Conservation (phyloP, 2,113 vertebrate genomes). For the Rhombomys opimus region DNA sequence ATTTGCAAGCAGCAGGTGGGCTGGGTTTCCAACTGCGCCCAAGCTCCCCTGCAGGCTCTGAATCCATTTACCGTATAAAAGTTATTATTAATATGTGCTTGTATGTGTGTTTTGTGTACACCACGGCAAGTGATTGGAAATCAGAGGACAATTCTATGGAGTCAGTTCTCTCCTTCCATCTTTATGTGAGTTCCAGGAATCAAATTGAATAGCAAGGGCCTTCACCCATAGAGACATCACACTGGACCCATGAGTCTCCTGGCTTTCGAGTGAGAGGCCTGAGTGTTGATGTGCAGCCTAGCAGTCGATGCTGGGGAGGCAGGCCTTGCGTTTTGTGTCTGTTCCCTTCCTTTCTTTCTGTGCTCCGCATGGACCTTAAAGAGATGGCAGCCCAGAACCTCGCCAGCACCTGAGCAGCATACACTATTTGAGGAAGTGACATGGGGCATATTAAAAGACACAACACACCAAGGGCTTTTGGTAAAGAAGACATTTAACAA, state of each 20-base stretch:
- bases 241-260: background rate
- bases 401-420: background rate
- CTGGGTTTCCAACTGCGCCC: background rate
- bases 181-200: background rate
- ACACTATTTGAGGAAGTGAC: background rate
- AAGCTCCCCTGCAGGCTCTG: background rate
- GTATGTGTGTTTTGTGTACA: background rate
- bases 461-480: background rate
- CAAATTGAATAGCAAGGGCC: background rate
- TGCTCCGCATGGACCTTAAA: background rate
- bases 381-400: background rate
- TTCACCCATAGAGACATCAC: background rate
- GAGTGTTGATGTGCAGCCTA: background rate
- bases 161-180: background rate
- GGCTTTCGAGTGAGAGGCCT: background rate
- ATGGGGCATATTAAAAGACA: background rate
- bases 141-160: background rate
- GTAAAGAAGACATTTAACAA: background rate
- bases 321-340: background rate
- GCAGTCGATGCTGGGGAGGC: accelerated
- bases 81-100: background rate
- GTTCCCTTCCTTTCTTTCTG: background rate
- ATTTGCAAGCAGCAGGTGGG: background rate
- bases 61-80: background rate
- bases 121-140: background rate